phyloP scores from a whole-genome alignment of 2,888 invertebrate genomes.

The Phytoseiulus persimilis region DNA sequence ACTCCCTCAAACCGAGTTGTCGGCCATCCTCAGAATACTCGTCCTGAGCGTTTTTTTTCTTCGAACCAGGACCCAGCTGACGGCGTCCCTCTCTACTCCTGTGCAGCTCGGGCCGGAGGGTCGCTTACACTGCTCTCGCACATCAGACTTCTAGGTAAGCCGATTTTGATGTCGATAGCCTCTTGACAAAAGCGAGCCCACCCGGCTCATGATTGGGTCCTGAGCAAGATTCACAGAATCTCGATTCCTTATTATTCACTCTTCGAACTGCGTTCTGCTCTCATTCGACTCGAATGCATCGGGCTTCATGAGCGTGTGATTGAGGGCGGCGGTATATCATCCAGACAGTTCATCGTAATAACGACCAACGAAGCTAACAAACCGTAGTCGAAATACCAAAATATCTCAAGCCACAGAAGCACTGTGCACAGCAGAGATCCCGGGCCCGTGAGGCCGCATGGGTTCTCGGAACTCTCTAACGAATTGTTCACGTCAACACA shows the following conservation, averaged over 20 bases:
- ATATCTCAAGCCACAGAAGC: not conserved
- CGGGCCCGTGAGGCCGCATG: not conserved
- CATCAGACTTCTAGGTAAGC: not conserved
- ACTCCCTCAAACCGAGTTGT: too few relatives aligned
- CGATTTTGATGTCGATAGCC: not conserved
- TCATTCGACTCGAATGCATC: not conserved
- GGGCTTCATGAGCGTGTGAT: not conserved
- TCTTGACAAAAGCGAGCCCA: not conserved
- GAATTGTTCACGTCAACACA: not conserved
- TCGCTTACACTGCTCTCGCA: not conserved
- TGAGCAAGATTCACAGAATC: too few relatives aligned
- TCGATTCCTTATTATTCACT: too few relatives aligned
- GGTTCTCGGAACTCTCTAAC: not conserved
- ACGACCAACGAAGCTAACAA: not conserved
- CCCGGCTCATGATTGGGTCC: not conserved
- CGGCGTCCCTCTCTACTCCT: too few relatives aligned
- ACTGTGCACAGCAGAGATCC: not conserved
- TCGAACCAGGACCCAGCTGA: not conserved
- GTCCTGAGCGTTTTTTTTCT: too few relatives aligned
- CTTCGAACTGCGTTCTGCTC: too few relatives aligned
- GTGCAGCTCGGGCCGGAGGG: not conserved
- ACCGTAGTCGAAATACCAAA: not conserved
- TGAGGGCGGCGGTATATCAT: not conserved
- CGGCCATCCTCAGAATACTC: too few relatives aligned
- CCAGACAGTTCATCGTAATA: not conserved